Conservation (phyloP, 2,113 vertebrate species). For the Erythrolamprus reginae region DNA sequence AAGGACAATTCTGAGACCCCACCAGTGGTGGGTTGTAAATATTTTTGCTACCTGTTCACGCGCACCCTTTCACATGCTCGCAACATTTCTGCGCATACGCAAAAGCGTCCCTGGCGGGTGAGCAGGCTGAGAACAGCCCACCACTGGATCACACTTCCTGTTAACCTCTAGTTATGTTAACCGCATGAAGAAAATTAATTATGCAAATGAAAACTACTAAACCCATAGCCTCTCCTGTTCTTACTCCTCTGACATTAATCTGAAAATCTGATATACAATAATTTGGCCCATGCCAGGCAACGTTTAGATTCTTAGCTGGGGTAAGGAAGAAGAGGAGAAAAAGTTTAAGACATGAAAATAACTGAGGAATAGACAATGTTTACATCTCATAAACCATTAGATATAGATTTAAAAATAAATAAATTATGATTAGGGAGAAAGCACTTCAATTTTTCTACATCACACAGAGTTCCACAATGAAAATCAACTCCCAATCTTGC, state of each 20-base stretch:
- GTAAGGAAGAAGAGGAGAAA: not conserved
- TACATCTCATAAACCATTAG: not conserved
- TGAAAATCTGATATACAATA: not conserved
- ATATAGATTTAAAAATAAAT: not conserved
- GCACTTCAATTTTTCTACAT: not conserved
- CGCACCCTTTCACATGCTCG: too few species aligned
- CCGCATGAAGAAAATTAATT: not conserved
- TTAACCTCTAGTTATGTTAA: not conserved
- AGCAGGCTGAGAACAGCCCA: too few species aligned
- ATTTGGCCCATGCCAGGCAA: not conserved
- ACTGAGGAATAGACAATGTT: not conserved
- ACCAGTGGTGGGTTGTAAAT: too few species aligned
- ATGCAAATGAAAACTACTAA: not conserved
- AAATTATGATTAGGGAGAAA: not conserved
- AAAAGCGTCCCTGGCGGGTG: too few species aligned
- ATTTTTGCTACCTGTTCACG: too few species aligned
- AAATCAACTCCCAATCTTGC: not conserved
- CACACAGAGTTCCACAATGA: not conserved
- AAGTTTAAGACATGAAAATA: not conserved
- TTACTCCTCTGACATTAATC: too few species aligned
- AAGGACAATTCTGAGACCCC: not conserved
- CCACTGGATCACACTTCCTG: not conserved
- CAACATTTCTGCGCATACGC: too few species aligned
- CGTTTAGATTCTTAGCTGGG: not conserved
- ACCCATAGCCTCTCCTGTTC: not conserved